Conservation (phyloP, 2,888 invertebrate species). For the Heliconius charithonia region DNA sequence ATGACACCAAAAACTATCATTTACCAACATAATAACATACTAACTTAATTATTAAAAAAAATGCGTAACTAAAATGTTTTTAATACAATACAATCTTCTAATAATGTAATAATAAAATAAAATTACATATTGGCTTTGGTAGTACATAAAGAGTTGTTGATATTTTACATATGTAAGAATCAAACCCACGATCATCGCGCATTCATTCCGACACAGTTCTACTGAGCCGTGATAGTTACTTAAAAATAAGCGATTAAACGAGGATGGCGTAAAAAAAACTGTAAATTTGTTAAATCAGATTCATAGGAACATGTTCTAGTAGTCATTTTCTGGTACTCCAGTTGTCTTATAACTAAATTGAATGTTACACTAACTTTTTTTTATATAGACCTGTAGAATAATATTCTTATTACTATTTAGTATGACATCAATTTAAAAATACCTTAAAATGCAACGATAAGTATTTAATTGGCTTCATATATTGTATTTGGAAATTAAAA, state of each 20-base stretch:
- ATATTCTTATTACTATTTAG: not conserved
- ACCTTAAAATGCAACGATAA: not conserved
- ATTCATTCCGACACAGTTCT: too few species aligned
- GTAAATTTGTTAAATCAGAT: not conserved
- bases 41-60: slow-evolving; percentile 4
- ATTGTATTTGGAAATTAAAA: not conserved
- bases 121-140: slow-evolving; percentile 11
- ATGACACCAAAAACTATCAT: slow-evolving; percentile 9
- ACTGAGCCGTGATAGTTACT: not conserved
- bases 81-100: not conserved
- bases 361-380: not conserved
- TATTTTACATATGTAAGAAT: not conserved
- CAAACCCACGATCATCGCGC: too few species aligned
- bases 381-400: not conserved
- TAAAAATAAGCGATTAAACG: not conserved
- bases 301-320: not conserved
- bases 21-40: not conserved
- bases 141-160: not conserved
- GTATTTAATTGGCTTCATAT: not conserved
- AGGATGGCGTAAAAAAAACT: not conserved
- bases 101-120: not conserved
- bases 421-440: not conserved
- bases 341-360: not conserved
- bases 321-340: not conserved
- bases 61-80: not conserved